Base-by-base conservation (phyloP, 1,140 invertebrate genomes). In the Drosophila bifasciata region DNA sequence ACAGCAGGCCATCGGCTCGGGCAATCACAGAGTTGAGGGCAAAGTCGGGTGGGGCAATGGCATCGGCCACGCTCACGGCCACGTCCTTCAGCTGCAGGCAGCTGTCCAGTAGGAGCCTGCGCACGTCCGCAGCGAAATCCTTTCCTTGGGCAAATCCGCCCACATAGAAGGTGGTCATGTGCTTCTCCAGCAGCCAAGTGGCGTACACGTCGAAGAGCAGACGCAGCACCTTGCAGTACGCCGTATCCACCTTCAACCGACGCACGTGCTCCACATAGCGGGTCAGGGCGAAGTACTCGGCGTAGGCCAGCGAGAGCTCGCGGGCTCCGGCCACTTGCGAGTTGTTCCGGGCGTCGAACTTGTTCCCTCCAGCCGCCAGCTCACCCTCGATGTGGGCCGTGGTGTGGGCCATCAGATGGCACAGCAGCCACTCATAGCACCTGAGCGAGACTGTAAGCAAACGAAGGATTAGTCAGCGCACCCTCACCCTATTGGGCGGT, bases 1-100 rank as follows among this genome's bases (percentile, higher is more conserved):
- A 98, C 55, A 98, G 92, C 94, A 96, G 92, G 69, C 97, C 97
- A 93, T 98, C 96, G 3, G 96, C 94, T 88, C 93, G 94, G 44
- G 96, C 97, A n/a, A 98, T 92, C 23, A 95, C 94, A n/a, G 97
- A 98, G 90, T 97, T 96, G 7, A 98, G 79, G 39, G 97, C 93
- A 90, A 96, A 98, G 92, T 98, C 97, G 3, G 97, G 95, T 2
- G 97, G 97, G 25, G 97, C 96, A 25, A 98, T 92, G 41, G 95
- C 95, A 92, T 99, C 98, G 1, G 96, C 96, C 11, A 98, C 92
- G 32, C 94, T 92, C 4, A 98, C 94, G 23, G 95, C 94, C 48
- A 98, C 95, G 32, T 94, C 92, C 91, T 97, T 96, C 17, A 98
- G 90, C 28, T 94, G 93, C 11, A 76, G 89, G 89, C 96, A 97